These are phyloP conservation scores for Drosophila buzzatii DNA, from an alignment of 2,888 invertebrate genomes.

Conservation along the genomic window DNA sequence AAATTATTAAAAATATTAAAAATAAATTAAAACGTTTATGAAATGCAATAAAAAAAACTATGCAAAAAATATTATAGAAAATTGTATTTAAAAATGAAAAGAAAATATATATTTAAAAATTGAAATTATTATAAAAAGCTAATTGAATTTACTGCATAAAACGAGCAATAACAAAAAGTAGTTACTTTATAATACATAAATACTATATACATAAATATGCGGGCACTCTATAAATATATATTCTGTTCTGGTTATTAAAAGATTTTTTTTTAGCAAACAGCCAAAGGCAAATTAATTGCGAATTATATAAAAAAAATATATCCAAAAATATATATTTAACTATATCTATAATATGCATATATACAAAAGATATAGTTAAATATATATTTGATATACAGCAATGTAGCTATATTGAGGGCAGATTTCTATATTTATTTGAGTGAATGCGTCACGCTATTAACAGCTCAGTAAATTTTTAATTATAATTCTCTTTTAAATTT, in stretches of 20 bases:
- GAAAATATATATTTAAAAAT: neutral
- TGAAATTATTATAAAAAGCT: neutral
- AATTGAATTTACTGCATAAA: neutral
- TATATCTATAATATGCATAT: neutral
- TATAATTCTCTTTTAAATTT: slow-evolving; percentile 22
- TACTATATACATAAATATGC: slow-evolving; percentile 15
- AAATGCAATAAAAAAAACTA: too few relatives aligned
- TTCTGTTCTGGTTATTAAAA: slow-evolving; percentile 35
- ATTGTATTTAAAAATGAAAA: too few relatives aligned
- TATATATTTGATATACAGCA: neutral
- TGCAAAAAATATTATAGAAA: too few relatives aligned
- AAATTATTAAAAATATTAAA: too few relatives aligned
- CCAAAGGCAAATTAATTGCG: slow-evolving; percentile 45
- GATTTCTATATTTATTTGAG: slow-evolving; percentile 39
- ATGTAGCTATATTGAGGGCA: neutral
- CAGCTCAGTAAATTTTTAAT: slow-evolving; percentile 39
- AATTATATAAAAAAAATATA: slow-evolving; percentile 52
- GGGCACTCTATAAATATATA: slow-evolving; percentile 5
- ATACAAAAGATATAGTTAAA: too few relatives aligned
- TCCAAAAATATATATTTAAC: slow-evolving; percentile 13
- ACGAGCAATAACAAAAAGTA: neutral
- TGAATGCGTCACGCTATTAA: slow-evolving; percentile 48
- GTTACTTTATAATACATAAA: neutral
- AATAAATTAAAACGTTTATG: too few relatives aligned
- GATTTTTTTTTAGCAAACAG: slow-evolving; percentile 26